These are phyloP conservation scores for Nyctalus aviator DNA, from an alignment of 2,797 vertebrate species.

Conservation along the genomic window DNA sequence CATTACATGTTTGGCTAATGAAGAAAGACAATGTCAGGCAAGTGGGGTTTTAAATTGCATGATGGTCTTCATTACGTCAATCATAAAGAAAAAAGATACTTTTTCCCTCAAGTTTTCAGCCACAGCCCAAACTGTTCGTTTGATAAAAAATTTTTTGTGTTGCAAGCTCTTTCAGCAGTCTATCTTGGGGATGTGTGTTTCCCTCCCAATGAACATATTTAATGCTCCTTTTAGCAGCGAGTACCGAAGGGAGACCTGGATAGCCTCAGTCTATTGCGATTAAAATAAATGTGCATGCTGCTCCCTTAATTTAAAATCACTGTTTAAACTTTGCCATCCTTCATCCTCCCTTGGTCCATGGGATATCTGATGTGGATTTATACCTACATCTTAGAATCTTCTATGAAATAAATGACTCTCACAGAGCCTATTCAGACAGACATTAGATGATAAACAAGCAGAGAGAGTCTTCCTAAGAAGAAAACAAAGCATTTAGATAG, in stretches of 20 bases:
- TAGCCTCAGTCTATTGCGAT: background rate
- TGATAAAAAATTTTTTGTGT: background rate
- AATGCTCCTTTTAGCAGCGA: background rate
- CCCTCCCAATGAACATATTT: background rate
- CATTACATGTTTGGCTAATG: background rate
- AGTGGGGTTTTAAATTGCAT: background rate
- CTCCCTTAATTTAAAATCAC: background rate
- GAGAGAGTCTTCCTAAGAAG: background rate
- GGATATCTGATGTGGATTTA: background rate
- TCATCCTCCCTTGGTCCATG: background rate
- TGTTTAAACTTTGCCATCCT: background rate
- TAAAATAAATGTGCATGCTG: background rate
- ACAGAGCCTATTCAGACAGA: background rate
- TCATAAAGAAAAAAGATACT: background rate
- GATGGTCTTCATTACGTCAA: background rate
- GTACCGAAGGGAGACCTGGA: background rate
- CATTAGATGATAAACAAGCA: background rate
- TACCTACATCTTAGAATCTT: background rate
- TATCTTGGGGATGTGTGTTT: background rate
- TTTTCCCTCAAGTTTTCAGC: background rate
- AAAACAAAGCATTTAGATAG: background rate
- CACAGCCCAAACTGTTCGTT: background rate
- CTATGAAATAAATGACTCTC: conserved; percentile 10
- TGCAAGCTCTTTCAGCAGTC: background rate
- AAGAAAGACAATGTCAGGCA: background rate